Percentiles rank a stretch among this genome's conserved stretches.
phyloP scores from a whole-genome alignment of 2,888 invertebrate species.

The Dynastes grantii region DNA sequence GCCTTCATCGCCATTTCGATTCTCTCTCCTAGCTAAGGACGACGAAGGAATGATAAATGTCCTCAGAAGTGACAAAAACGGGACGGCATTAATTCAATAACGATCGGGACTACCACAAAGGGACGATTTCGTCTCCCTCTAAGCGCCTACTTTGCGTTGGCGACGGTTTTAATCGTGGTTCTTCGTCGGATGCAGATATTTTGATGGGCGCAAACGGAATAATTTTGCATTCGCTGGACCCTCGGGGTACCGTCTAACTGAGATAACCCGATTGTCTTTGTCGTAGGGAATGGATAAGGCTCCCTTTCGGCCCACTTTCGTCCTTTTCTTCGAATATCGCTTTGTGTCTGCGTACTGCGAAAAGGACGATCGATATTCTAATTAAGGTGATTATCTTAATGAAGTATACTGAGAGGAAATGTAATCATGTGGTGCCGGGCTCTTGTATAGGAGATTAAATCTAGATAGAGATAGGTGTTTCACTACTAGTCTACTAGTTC shows the following conservation, averaged over 20 bases:
- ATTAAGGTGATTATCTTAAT: constrained; percentile 39
- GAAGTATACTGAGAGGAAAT: constrained; percentile 15
- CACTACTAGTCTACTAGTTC: too few species aligned
- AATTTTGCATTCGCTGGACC: constrained; percentile 11
- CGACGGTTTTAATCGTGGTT: background rate
- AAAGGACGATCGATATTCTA: constrained; percentile 26
- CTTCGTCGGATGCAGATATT: background rate
- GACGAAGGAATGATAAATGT: constrained; percentile 24
- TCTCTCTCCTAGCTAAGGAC: background rate
- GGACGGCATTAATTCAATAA: constrained; percentile 35
- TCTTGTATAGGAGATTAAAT: too few species aligned
- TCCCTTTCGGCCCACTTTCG: too few species aligned
- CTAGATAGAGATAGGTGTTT: too few species aligned
- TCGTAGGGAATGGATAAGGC: background rate
- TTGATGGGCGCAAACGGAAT: constrained; percentile 3
- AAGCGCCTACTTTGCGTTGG: background rate
- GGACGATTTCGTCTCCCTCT: background rate
- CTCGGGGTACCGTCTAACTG: background rate
- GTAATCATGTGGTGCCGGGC: background rate
- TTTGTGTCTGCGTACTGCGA: background rate
- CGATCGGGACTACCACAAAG: constrained; percentile 26
- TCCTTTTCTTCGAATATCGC: background rate
- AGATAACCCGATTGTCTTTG: background rate
- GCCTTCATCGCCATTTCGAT: background rate
- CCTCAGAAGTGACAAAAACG: constrained; percentile 36